Evolutionary conservation across 2,797 vertebrate species (phyloP), one percentile per base, ranked within the genome.

Genomic region (Phalloptychus januarius): DNA sequence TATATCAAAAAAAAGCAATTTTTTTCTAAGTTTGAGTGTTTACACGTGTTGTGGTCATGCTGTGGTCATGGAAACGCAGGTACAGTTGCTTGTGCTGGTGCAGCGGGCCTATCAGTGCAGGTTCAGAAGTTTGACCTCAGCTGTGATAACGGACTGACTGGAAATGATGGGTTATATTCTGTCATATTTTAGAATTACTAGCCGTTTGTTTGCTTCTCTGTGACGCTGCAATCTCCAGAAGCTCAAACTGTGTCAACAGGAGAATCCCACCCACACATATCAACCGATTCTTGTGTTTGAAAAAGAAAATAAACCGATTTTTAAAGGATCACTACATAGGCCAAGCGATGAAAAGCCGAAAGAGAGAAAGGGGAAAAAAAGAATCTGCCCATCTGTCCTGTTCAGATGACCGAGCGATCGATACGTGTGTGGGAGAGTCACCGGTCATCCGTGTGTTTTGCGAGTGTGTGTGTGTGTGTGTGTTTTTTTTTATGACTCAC

Each of bases 401-500:
- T 85, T 80, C 45, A 84, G 40, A 73, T 80, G 79, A 71, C 45
- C 69, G 4, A 76, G 48, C 70, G 73, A 86, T 89, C 79, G 74
- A 87, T 92, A 77, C 72, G 65, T 83, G 79, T 50, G 73, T 77
- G 85, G 65, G 61, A 83, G 75, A 83, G 87, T 83, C 78, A 61
- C 72, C 80, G 85, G 72, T 85, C 76, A 48, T 88, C 71, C 74
- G 13, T 61, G 56, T 61, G 56, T 61, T 86, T 50, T 77, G 81
- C 76, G 58, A 8, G 78, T 74, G 86, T 85, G 85, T 87, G 48
- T 50, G 46, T 18, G 16, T 48, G 44, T 45, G 45, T 46, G 45
- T 46, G 12, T 45, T 48, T 48, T 48, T 48, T 42, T 42, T 70
- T 70, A 88, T 82, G 93, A 98, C 98, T 99, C 96, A 99, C 98